Percentiles rank a stretch among this genome's conserved stretches.
Conservation (phyloP, 2,797 vertebrate species). For the Echiichthys vipera region DNA sequence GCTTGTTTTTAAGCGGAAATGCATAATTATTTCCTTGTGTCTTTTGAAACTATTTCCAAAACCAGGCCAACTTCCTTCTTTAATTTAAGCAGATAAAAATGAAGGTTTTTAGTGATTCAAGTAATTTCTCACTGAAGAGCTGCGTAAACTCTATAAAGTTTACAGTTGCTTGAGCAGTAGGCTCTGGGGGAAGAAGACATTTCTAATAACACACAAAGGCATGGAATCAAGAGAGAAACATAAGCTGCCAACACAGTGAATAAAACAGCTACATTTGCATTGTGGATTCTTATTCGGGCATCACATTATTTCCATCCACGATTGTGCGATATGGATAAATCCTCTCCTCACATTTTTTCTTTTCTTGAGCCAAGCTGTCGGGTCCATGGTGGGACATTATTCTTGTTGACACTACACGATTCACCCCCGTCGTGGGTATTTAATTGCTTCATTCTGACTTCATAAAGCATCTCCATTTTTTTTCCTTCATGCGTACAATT, state of each 20-base stretch:
- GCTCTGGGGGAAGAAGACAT: conserved; percentile 23
- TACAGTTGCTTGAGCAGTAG: conserved; percentile 33
- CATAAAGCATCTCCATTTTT: conserved; percentile 60
- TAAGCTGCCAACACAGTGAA: conserved; percentile 29
- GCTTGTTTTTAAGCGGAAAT: background rate
- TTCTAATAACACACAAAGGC: conserved; percentile 42
- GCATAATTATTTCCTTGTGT: conserved; percentile 11
- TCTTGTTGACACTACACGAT: conserved; percentile 65
- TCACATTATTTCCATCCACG: conserved; percentile 44
- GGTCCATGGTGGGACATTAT: conserved; percentile 63
- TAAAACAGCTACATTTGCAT: conserved; percentile 42
- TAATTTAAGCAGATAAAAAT: conserved; percentile 34
- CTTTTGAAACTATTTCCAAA: conserved; percentile 29
- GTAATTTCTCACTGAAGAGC: conserved; percentile 29
- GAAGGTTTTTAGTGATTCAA: conserved; percentile 21
- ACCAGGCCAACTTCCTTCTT: conserved; percentile 9
- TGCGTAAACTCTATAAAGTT: conserved; percentile 35
- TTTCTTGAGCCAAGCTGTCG: conserved; percentile 46
- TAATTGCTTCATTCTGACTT: conserved; percentile 67
- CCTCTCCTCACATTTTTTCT: conserved; percentile 23
- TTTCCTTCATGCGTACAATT: conserved; percentile 44
- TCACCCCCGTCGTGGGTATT: conserved; percentile 57
- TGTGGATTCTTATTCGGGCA: conserved; percentile 34
- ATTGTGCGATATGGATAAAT: conserved; percentile 46
- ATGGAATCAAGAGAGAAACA: conserved; percentile 40